A percentile compares a stretch with the other conserved stretches of the same genome.
phyloP scores from a whole-genome alignment of 2,888 invertebrate genomes.

The Epicampocera succincta region DNA sequence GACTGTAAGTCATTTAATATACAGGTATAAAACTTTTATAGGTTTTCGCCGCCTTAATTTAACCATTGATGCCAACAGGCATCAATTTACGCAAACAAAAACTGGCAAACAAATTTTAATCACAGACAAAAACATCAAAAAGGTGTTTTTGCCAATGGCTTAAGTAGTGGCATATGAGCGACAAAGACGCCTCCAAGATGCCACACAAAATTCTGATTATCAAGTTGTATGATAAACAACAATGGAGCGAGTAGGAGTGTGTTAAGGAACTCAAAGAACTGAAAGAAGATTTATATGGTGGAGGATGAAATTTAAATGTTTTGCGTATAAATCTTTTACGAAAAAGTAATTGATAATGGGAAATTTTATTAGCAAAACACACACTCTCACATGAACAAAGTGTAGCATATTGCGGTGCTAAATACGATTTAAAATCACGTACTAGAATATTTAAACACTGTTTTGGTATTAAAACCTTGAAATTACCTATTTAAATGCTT shows the following conservation, averaged over 20 bases:
- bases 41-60: slow-evolving; percentile 29
- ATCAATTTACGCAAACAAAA: slow-evolving; percentile 56
- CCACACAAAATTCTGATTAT: slow-evolving; percentile 38
- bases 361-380: no score
- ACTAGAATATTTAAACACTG: no score
- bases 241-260: slow-evolving; percentile 3
- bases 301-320: no score
- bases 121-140: slow-evolving; percentile 64
- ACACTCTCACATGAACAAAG: no score
- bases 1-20: slow-evolving; percentile 13
- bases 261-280: background rate
- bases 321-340: no score
- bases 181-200: slow-evolving; percentile 21
- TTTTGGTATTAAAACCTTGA: no score
- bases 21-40: slow-evolving; percentile 21
- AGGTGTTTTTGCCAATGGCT: slow-evolving; percentile 54
- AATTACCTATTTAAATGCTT: no score
- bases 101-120: slow-evolving; percentile 55
- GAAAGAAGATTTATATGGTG: background rate
- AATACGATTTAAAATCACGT: no score
- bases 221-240: slow-evolving; percentile 4
- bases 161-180: slow-evolving; percentile 16
- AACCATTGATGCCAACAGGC: slow-evolving; percentile 34
- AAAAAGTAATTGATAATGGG: no score
- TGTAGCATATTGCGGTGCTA: no score